Evolutionary conservation across 2,888 invertebrate species (phyloP), one percentile per base, ranked within the genome.

Genomic region (Drosophila putrida): DNA sequence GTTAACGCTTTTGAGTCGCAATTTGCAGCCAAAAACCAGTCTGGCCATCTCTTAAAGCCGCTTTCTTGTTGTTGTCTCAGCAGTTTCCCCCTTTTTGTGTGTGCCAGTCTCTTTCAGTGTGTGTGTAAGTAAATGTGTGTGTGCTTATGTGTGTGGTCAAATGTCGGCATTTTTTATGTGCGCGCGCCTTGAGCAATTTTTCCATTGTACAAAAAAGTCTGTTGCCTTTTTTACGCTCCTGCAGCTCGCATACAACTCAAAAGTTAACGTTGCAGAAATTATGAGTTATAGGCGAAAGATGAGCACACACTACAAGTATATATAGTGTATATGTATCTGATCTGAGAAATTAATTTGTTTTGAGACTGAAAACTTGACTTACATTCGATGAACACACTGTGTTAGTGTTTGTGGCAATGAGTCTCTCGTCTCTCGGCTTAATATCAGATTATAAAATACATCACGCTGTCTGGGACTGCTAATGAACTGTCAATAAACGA

Each of bases 211-310:
- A 39, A 31, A 36, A 36, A 33, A 39, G 25, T 46, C 39, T 61
- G 31, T 61, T 65, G 71, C 75, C 62, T 58, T 60, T 57, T 72
- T 73, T 74, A 78, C 55, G 79, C 79, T 63, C 68, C 79, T 75
- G 75, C 79, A 74, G 36, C 55, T 73, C 57, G 39, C 54, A 38
- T 43, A 62, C 44, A 46, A 55, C 13, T 28, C 27, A 31, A 39
- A 43, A 83, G 60, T 83, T 84, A 81, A 81, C 82, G 89, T 87
- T 71, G 75, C 89, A 88, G 72, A 89, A 88, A 89, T 77, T 36
- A 82, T 88, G 79, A 69, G 33, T 15, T 25, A 44, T 39, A 35
- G 41, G 35, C 13, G 39, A 9, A 33, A 57, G 38, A 13, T 61
- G 28, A 46, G 50, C 49, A 49, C 49, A 20, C 20, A 49, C 33